Conservation (phyloP, 2,797 vertebrate species). For the Sphaeramia orbicularis region DNA sequence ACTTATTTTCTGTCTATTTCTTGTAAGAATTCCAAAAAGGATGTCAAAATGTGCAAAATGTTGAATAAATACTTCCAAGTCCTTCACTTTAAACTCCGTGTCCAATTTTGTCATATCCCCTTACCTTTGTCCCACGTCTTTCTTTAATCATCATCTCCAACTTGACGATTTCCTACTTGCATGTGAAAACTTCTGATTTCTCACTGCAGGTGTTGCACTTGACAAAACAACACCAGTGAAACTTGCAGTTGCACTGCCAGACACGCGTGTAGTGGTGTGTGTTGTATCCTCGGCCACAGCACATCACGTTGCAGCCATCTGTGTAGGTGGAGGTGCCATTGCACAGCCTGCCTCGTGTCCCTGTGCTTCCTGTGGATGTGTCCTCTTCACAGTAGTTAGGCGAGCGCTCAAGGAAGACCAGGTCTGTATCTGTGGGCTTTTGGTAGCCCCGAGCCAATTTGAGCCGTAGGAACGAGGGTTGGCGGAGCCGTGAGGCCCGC, state of each 20-base stretch:
- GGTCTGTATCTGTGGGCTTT: slow-evolving; percentile 95
- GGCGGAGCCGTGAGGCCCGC: slow-evolving; percentile 93
- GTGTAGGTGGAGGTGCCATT: slow-evolving; percentile 92
- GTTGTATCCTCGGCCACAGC: slow-evolving; percentile 96
- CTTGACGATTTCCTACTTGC: slow-evolving; percentile 86
- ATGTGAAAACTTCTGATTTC: slow-evolving; percentile 96
- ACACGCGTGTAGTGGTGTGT: slow-evolving; percentile 97
- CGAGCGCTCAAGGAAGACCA: slow-evolving; percentile 97
- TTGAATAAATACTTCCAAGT: slow-evolving; percentile 79
- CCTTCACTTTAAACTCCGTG: slow-evolving; percentile 55
- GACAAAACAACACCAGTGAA: slow-evolving; percentile 99
- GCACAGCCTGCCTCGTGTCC: slow-evolving; percentile 94
- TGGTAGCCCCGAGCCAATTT: slow-evolving; percentile 96
- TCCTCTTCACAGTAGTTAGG: slow-evolving; percentile 99
- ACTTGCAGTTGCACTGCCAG: slow-evolving; percentile 99
- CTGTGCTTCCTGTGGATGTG: slow-evolving; percentile 91
- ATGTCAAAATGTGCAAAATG: slow-evolving; percentile 90
- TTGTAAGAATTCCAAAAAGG: slow-evolving; percentile 62
- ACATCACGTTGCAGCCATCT: slow-evolving; percentile 95
- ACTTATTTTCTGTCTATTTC: slow-evolving; percentile 19
- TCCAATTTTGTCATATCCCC: slow-evolving; percentile 17
- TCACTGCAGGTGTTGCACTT: slow-evolving; percentile 98
- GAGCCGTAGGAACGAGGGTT: slow-evolving; percentile 96
- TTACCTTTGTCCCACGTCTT: slow-evolving; percentile 29
- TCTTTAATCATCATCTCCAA: slow-evolving; percentile 46